Evolutionary conservation across 2,888 invertebrate species (phyloP), one percentile per base, ranked within the genome.

Genomic region (Drosophila diplacantha): DNA sequence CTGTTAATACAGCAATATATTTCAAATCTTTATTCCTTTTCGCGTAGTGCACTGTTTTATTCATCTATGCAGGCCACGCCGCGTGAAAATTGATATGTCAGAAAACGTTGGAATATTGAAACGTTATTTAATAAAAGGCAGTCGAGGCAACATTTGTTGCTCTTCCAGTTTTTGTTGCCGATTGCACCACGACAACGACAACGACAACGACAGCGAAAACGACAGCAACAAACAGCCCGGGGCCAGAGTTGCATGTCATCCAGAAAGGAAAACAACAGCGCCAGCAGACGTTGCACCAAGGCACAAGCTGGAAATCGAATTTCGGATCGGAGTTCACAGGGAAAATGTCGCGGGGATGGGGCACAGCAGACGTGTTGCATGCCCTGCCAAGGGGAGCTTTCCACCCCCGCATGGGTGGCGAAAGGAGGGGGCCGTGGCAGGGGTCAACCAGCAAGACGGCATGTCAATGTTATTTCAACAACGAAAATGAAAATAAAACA

Each of bases 391-490:
- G 46, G 24, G 31, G 18, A 44, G 12, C 12, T 32, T 39, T 34
- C 62, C 59, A 61, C 59, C 59, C 63, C 22, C 35, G 5, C 31
- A 22, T 31, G 35, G 53, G 34, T 35, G 44, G 49, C 11, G 29
- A 51, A 46, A 63, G 26, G 24, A 20, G 2, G n/a, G 12, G 44
- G 41, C 11, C 14, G 41, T 22, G 41, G 22, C 41, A 11, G 34
- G 46, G 44, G 43, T 18, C 16, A 18, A 41, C 26, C 49, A 41
- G 61, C 70, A 66, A 73, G 79, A 81, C 84, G 76, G 81, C 83
- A 74, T 80, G 84, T 84, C 84, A 80, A 82, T 80, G 81, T 84
- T 80, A 77, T 80, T 80, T 70, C 73, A 80, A 67, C 77, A 81
- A 73, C 69, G 73, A 73, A 78, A 75, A 80, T 65, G 70, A 56